These are phyloP conservation scores for Helostoma temminkii DNA, from an alignment of 2,797 vertebrate species.

Conservation along the genomic window DNA sequence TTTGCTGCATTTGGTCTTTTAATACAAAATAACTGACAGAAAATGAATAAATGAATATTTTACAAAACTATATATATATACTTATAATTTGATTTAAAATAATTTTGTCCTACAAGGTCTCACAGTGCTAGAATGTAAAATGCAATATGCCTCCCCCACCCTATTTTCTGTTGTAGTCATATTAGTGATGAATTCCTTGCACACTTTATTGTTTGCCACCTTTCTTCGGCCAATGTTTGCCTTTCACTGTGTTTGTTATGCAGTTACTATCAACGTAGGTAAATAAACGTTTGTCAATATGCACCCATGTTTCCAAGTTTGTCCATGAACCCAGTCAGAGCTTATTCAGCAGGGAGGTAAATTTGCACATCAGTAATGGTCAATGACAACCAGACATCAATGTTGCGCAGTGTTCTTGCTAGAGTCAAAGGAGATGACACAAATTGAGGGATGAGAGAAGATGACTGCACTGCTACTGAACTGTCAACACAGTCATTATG, in stretches of 20 bases:
- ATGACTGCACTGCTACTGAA: not conserved
- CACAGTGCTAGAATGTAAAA: not conserved
- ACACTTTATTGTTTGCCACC: conserved; percentile 57
- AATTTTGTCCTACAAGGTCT: not conserved
- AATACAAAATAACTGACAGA: not conserved
- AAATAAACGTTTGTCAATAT: conserved; percentile 45
- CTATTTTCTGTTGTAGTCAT: conserved; percentile 24
- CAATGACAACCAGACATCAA: conserved; percentile 23
- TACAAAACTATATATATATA: not conserved
- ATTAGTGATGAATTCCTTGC: conserved; percentile 59
- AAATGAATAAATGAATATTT: not conserved
- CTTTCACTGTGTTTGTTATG: conserved; percentile 51
- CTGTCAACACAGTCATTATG: conserved; percentile 11
- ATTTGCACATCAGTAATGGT: conserved; percentile 49
- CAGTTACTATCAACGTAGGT: conserved; percentile 49
- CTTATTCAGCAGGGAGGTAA: not conserved
- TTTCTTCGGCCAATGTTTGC: conserved; percentile 55
- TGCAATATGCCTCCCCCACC: not conserved
- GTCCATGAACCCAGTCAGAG: conserved; percentile 24
- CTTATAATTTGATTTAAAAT: too few relatives aligned
- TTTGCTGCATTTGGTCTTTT: not conserved
- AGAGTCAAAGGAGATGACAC: conserved; percentile 29
- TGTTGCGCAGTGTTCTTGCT: not conserved
- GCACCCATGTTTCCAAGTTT: conserved; percentile 28
- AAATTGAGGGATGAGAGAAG: conserved; percentile 4